These are phyloP conservation scores for Ceramica pisi DNA, from an alignment of 2,888 invertebrate genomes.

Conservation along the genomic window DNA sequence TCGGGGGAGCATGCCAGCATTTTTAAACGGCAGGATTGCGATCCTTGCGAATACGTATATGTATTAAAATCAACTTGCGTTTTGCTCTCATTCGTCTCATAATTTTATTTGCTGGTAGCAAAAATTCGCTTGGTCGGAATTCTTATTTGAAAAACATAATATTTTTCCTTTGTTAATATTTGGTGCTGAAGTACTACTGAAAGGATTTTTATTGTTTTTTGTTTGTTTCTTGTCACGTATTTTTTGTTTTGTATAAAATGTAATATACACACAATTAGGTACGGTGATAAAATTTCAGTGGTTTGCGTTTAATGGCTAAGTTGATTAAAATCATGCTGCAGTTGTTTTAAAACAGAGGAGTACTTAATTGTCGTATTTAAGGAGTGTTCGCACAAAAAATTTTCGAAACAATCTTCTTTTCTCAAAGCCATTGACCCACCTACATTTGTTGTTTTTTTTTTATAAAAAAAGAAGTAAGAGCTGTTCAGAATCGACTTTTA, in stretches of 20 bases:
- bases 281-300: background rate
- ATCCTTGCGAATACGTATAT: conserved; percentile 76
- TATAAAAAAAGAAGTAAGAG: too few species aligned
- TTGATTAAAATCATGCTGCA: background rate
- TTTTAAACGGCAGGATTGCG: conserved; percentile 78
- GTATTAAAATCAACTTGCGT: conserved; percentile 84
- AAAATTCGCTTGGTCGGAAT: conserved; percentile 74
- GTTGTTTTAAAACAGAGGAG: background rate
- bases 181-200: conserved; percentile 37
- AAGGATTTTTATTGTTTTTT: conserved; percentile 31
- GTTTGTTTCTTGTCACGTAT: background rate
- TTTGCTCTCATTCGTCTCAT: conserved; percentile 87
- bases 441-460: too few species aligned
- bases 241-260: background rate
- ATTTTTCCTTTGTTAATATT: conserved; percentile 59
- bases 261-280: background rate
- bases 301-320: background rate
- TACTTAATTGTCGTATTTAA: too few species aligned
- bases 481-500: too few species aligned
- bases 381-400: too few species aligned
- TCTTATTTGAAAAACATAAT: conserved; percentile 65
- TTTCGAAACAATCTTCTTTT: too few species aligned
- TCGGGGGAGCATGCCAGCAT: conserved; percentile 78
- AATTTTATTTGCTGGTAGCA: conserved; percentile 82
- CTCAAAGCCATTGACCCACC: too few species aligned